Percentiles rank a stretch among this genome's conserved stretches.
phyloP scores from a whole-genome alignment of 1,140 invertebrate species.

The Drosophila eugracilis region DNA sequence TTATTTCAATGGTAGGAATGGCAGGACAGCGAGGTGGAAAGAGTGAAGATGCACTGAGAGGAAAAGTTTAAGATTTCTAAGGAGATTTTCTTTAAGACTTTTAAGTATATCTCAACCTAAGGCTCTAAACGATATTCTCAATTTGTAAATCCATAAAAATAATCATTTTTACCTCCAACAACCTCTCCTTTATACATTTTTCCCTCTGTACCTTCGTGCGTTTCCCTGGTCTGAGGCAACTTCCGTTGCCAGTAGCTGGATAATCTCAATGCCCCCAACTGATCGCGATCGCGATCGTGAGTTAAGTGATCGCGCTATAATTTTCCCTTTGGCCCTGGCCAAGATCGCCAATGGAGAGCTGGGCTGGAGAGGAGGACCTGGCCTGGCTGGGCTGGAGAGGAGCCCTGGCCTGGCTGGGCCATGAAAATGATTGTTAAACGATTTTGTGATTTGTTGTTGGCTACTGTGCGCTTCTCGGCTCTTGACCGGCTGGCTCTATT shows the following conservation, averaged over 20 bases:
- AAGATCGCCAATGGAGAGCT: constrained; percentile 33
- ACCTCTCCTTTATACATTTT: no score
- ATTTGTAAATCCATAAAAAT: no score
- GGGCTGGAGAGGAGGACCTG: constrained; percentile 21
- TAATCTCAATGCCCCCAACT: constrained; percentile 82
- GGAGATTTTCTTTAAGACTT: no score
- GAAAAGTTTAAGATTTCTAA: no score
- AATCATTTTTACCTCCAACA: no score
- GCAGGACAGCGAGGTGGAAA: constrained; percentile 10
- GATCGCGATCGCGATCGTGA: constrained; percentile 81
- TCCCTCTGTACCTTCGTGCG: constrained; percentile 56
- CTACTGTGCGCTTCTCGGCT: constrained; percentile 70
- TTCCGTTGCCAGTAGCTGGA: constrained; percentile 72
- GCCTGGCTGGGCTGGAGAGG: not conserved
- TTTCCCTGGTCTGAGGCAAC: constrained; percentile 59
- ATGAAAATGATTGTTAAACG: constrained; percentile 83
- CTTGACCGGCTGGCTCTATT: constrained; percentile 51
- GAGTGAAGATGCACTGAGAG: constrained; percentile 13
- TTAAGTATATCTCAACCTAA: no score
- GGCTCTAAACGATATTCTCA: no score
- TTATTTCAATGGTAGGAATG: constrained; percentile 75
- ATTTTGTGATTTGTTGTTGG: constrained; percentile 82
- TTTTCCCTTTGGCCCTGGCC: constrained; percentile 74
- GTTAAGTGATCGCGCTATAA: constrained; percentile 85
- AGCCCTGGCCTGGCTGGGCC: constrained; percentile 13